Conservation (phyloP, 2,888 invertebrate genomes). For the Tachina fera region DNA sequence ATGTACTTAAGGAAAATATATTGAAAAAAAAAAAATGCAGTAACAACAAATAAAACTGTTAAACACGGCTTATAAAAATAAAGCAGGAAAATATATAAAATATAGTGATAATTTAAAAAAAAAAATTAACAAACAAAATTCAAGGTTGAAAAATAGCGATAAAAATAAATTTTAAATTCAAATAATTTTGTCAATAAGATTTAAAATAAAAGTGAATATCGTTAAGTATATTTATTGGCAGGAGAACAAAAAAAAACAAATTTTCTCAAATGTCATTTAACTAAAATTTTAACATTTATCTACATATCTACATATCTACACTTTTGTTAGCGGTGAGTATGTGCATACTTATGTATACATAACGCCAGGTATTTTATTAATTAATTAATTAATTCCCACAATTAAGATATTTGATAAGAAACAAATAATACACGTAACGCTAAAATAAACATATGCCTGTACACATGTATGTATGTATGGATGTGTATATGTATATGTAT, state of each 20-base stretch:
- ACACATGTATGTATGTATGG: not conserved
- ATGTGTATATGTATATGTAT: not conserved
- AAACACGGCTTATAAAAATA: conserved; percentile 39
- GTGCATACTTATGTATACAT: not conserved
- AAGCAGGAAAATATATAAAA: conserved; percentile 12
- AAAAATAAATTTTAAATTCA: conserved; percentile 12
- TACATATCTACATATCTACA: too few species aligned
- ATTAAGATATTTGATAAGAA: not conserved
- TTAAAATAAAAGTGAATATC: not conserved
- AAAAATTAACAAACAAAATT: not conserved
- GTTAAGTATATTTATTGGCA: not conserved
- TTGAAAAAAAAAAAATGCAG: conserved; percentile 22
- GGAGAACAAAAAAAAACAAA: not conserved
- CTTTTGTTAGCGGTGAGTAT: conserved; percentile 47
- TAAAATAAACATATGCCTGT: not conserved
- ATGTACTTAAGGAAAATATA: conserved; percentile 21
- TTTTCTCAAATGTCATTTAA: conserved; percentile 8
- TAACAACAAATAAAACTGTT: conserved; percentile 36
- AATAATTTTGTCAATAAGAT: not conserved
- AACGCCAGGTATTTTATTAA: not conserved
- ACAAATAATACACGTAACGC: not conserved
- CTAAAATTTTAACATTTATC: conserved; percentile 14
- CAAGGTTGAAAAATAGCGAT: conserved; percentile 11
- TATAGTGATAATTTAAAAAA: not conserved
- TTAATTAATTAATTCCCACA: not conserved